Evolutionary conservation across 2,888 invertebrate species (phyloP).

Genomic region (Thysanoteuthis rhombus): DNA sequence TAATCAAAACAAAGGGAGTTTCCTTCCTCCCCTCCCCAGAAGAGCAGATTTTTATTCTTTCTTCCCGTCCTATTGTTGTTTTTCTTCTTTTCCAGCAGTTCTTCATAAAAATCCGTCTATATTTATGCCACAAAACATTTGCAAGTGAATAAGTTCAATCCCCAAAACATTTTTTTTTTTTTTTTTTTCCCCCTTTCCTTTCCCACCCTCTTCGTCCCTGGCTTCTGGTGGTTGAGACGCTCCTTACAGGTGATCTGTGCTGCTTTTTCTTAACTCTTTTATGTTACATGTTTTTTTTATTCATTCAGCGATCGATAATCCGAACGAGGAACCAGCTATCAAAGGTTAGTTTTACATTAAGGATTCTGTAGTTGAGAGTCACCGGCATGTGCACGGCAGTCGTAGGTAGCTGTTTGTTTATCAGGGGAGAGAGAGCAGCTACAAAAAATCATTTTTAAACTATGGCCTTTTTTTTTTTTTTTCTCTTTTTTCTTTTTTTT

Average conservation of each 20-base stretch:
- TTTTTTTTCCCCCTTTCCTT: background rate
- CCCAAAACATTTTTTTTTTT: background rate
- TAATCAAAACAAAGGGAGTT: too few species aligned
- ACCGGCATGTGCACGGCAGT: constrained; percentile 32
- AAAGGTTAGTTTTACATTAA: constrained; percentile 31
- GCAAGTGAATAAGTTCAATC: too few species aligned
- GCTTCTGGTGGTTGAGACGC: background rate
- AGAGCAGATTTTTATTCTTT: too few species aligned
- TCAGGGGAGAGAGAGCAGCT: constrained; percentile 23
- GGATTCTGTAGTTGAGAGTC: constrained; percentile 30
- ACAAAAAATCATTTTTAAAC: constrained; percentile 17
- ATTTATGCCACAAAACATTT: too few species aligned
- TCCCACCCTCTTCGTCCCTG: background rate
- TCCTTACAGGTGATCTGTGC: background rate
- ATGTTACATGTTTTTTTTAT: constrained; percentile 29
- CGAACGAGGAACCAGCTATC: constrained; percentile 29
- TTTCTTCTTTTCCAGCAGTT: too few species aligned
- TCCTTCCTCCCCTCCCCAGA: too few species aligned
- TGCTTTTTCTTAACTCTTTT: background rate
- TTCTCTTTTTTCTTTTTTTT: background rate
- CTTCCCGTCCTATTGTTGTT: too few species aligned
- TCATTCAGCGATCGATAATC: constrained; percentile 33
- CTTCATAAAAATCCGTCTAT: too few species aligned
- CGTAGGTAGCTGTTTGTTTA: constrained; percentile 32
- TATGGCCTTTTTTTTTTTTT: background rate